A percentile compares a stretch with the other conserved stretches of the same genome.
Evolutionary conservation across 2,797 vertebrate genomes (phyloP).

Genomic region (Lacerta bilineata): DNA sequence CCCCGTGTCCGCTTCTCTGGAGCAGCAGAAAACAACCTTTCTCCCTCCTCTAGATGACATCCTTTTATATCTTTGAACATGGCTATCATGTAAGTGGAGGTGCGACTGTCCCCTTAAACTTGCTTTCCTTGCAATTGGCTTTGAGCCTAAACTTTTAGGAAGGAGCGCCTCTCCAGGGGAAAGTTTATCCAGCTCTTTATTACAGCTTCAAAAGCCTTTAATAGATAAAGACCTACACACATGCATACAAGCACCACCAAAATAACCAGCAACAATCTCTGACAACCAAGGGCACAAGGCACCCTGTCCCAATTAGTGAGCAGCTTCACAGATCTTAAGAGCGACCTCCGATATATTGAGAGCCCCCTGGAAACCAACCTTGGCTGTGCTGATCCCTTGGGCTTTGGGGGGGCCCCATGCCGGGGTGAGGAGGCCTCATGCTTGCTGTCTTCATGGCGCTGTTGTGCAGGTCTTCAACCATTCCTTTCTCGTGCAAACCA

Average conservation of each 20-base stretch:
- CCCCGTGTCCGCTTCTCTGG: too few relatives aligned
- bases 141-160: background rate
- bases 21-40: too few relatives aligned
- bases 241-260: too few relatives aligned
- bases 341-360: background rate
- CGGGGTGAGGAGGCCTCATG: conserved; percentile 94
- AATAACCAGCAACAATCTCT: too few relatives aligned
- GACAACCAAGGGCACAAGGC: background rate
- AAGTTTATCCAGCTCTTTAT: background rate
- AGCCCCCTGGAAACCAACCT: conserved; percentile 81
- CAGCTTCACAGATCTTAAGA: background rate
- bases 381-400: conserved; percentile 98
- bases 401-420: conserved; percentile 98
- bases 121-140: background rate
- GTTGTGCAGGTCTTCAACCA: conserved; percentile 93
- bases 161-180: background rate
- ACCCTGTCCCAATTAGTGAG: background rate
- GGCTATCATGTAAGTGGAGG: too few relatives aligned
- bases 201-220: background rate
- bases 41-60: too few relatives aligned
- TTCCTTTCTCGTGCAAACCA: conserved; percentile 92
- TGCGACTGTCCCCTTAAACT: background rate
- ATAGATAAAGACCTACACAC: background rate
- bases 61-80: too few relatives aligned
- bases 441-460: conserved; percentile 91